Percentiles rank a stretch among this genome's conserved stretches.
These are phyloP conservation scores for Xylota sylvarum DNA, from an alignment of 2,888 invertebrate species.

Conservation along the genomic window DNA sequence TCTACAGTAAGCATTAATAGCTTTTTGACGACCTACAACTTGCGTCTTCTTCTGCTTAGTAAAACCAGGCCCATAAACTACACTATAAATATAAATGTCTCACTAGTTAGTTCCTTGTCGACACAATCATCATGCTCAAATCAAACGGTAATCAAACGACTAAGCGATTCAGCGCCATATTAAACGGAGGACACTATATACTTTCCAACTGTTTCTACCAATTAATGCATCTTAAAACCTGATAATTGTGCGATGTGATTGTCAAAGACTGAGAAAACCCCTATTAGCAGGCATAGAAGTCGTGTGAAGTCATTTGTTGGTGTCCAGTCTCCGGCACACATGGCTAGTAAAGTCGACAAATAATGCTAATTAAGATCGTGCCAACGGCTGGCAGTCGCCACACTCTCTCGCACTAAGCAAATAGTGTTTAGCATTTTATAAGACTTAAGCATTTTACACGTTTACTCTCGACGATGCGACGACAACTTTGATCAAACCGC, in stretches of 20 bases:
- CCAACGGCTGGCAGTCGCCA: slow-evolving; percentile 30
- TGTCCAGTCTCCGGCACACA: slow-evolving; percentile 32
- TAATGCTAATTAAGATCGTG: slow-evolving; percentile 68
- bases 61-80: background rate
- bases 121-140: slow-evolving; percentile 15
- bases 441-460: background rate
- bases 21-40: too few species aligned
- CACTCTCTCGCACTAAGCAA: slow-evolving; percentile 36
- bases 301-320: slow-evolving; percentile 6
- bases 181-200: background rate
- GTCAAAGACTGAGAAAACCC: slow-evolving; percentile 30
- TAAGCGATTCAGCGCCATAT: slow-evolving; percentile 4
- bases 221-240: slow-evolving; percentile 48
- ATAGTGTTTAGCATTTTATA: slow-evolving; percentile 11
- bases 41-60: background rate
- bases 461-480: background rate
- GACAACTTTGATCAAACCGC: slow-evolving; percentile 34
- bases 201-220: slow-evolving; percentile 13
- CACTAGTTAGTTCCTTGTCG: slow-evolving; percentile 1
- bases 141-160: slow-evolving; percentile 22
- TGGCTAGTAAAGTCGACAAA: slow-evolving; percentile 42
- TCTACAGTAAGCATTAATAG: too few species aligned
- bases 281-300: slow-evolving; percentile 24
- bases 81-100: slow-evolving; percentile 5
- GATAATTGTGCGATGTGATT: slow-evolving; percentile 36